Conservation (phyloP, 2,113 vertebrate species). For the Mohoua ochrocephala region DNA sequence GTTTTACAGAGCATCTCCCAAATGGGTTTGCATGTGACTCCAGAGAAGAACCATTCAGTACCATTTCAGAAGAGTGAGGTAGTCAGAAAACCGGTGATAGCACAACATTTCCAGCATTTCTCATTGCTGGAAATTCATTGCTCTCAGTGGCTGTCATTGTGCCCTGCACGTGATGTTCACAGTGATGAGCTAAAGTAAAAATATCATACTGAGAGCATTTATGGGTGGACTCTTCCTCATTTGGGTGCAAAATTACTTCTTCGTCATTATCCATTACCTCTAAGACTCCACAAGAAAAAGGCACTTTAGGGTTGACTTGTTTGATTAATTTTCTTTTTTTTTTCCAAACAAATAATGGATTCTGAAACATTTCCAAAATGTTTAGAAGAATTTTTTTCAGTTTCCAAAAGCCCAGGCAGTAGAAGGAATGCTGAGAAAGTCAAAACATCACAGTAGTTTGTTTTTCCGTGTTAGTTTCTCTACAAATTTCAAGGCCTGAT, state of each 20-base stretch:
- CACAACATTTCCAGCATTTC: background rate
- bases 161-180: background rate
- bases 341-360: background rate
- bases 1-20: background rate
- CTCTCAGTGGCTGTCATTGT: background rate
- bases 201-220: background rate
- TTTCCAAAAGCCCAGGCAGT: background rate
- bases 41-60: background rate
- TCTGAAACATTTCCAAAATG: background rate
- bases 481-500: background rate
- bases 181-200: background rate
- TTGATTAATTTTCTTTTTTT: background rate
- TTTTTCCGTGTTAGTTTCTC: background rate
- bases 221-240: background rate
- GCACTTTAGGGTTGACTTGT: background rate
- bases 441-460: background rate
- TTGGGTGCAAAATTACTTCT: background rate
- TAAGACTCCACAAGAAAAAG: background rate
- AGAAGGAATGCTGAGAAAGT: background rate
- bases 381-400: background rate
- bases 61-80: background rate
- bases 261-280: background rate
- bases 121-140: background rate
- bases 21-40: background rate
- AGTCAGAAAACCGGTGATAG: background rate